Evolutionary conservation across 2,888 invertebrate species (phyloP).

Genomic region (Neocrepidodera transversa): DNA sequence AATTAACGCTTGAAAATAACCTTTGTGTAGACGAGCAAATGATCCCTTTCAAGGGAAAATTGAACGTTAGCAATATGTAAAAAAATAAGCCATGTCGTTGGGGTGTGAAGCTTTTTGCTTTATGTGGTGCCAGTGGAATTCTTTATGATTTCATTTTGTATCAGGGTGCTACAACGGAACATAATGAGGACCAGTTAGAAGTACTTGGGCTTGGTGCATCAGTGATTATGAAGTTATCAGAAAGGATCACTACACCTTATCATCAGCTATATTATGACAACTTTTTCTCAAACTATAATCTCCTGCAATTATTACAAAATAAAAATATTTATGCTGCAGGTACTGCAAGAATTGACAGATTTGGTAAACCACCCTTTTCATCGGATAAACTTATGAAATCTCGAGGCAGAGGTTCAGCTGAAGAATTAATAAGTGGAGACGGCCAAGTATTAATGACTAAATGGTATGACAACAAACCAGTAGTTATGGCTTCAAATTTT

Average conservation of each 20-base stretch:
- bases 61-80: conserved; percentile 38
- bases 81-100: conserved; percentile 41
- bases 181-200: background rate
- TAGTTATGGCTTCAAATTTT: conserved; percentile 36
- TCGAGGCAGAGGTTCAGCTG: background rate
- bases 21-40: conserved; percentile 40
- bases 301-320: too few relatives aligned
- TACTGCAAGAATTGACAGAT: conserved; percentile 20
- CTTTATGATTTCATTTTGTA: conserved; percentile 10
- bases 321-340: conserved; percentile 20
- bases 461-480: background rate
- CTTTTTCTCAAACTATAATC: conserved; percentile 1
- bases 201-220: background rate
- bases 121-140: background rate
- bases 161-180: conserved; percentile 3
- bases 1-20: background rate
- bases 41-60: conserved; percentile 39
- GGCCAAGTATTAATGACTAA: too few relatives aligned
- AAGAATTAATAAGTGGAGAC: background rate
- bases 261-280: conserved; percentile 12
- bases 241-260: too few relatives aligned
- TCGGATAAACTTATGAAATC: too few relatives aligned
- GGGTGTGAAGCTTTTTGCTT: conserved; percentile 39
- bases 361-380: conserved; percentile 10
- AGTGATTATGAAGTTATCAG: background rate